A percentile compares a stretch with the other conserved stretches of the same genome.
Evolutionary conservation across 2,888 invertebrate species (phyloP).

Genomic region (Latrodectus hesperus): DNA sequence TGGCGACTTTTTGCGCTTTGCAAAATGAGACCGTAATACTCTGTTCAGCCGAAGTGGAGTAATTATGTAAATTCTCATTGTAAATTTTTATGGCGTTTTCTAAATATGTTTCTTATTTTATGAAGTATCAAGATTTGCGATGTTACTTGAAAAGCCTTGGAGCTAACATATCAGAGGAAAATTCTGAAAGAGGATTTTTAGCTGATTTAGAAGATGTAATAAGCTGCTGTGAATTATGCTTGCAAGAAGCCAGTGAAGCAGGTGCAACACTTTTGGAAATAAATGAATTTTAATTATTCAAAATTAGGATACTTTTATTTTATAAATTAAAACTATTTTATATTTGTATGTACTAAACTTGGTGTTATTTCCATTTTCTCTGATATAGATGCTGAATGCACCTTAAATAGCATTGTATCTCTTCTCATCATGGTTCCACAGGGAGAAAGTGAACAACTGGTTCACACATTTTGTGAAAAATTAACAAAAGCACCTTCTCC

Average conservation of each 20-base stretch:
- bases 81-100: background rate
- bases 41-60: background rate
- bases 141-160: slow-evolving; percentile 92
- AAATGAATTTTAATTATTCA: no score
- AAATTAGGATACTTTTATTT: no score
- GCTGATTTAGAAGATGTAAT: slow-evolving; percentile 94
- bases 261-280: slow-evolving; percentile 52
- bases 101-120: background rate
- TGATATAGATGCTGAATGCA: slow-evolving; percentile 86
- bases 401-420: slow-evolving; percentile 96
- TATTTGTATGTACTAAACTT: no score
- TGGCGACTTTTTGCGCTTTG: background rate
- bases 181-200: slow-evolving; percentile 90
- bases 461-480: slow-evolving; percentile 93
- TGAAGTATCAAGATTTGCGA: slow-evolving; percentile 82
- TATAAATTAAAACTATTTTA: no score
- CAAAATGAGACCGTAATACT: background rate
- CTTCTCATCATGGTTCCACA: slow-evolving; percentile 91
- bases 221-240: slow-evolving; percentile 93
- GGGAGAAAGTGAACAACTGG: slow-evolving; percentile 90
- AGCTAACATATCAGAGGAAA: slow-evolving; percentile 95
- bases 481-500: slow-evolving; percentile 89
- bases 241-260: slow-evolving; percentile 87
- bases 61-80: background rate
- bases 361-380: no score